phyloP scores from a whole-genome alignment of 2,113 vertebrate genomes.

The Pimephales promelas region DNA sequence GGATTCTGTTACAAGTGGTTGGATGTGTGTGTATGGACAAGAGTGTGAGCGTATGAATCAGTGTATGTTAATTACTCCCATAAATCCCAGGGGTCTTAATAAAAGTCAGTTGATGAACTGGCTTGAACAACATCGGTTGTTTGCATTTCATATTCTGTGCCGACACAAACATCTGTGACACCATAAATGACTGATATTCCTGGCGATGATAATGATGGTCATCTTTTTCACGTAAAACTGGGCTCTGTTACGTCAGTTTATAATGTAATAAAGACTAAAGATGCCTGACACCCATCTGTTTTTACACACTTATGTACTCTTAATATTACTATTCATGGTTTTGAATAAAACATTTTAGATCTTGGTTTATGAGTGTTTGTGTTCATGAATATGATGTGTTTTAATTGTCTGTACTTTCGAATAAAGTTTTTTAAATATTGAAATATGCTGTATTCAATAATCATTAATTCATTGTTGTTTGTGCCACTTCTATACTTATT shows the following conservation, averaged over 20 bases:
- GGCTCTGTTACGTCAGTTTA: constrained; percentile 13
- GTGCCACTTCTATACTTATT: too few species aligned
- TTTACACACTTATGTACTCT: constrained; percentile 56
- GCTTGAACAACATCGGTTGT: neutral
- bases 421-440: too few species aligned
- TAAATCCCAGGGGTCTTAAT: constrained; percentile 39
- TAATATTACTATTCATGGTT: constrained; percentile 41
- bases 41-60: neutral
- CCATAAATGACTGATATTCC: neutral
- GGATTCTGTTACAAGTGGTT: constrained; percentile 40
- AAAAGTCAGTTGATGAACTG: constrained; percentile 2
- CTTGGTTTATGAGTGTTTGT: constrained; percentile 4
- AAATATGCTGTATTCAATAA: too few species aligned
- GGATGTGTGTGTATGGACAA: constrained; percentile 23
- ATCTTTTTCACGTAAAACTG: constrained; percentile 15
- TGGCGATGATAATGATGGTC: constrained; percentile 23
- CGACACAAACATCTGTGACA: constrained; percentile 12
- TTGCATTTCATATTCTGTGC: constrained; percentile 7
- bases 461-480: too few species aligned
- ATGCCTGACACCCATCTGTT: constrained; percentile 59
- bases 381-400: neutral
- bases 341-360: constrained; percentile 64
- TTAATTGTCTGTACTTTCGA: too few species aligned
- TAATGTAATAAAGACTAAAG: constrained; percentile 44
- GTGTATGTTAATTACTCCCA: constrained; percentile 2